Evolutionary conservation across 2,113 vertebrate genomes (phyloP).

Genomic region (Tonatia bakeri): DNA sequence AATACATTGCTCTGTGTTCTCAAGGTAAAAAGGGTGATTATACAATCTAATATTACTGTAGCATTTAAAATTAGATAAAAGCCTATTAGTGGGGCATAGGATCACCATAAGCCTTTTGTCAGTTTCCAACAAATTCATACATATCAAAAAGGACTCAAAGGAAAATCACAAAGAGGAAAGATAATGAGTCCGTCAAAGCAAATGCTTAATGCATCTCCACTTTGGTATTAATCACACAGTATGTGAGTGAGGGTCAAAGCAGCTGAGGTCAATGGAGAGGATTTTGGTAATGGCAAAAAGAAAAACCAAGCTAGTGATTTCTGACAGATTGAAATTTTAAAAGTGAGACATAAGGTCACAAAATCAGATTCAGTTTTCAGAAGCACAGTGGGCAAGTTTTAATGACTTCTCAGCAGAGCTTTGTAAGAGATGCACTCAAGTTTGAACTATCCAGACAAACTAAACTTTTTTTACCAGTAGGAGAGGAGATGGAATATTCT

Average conservation of each 20-base stretch:
- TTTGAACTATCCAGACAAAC: conserved; percentile 42
- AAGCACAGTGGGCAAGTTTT: conserved; percentile 63
- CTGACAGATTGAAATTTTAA: conserved; percentile 68
- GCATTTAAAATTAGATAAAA: conserved; percentile 75
- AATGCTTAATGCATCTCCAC: conserved; percentile 56
- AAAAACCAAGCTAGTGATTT: conserved; percentile 63
- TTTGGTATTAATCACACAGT: conserved; percentile 67
- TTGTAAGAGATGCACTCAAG: conserved; percentile 42
- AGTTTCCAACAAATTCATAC: conserved; percentile 60
- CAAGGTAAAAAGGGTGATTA: conserved; percentile 46
- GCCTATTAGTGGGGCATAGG: conserved; percentile 54
- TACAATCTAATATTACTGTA: conserved; percentile 5
- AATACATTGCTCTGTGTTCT: conserved; percentile 49
- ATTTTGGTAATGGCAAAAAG: conserved; percentile 52
- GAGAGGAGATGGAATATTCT: conserved; percentile 44
- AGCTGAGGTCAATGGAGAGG: conserved; percentile 44
- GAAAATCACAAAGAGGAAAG: conserved; percentile 54
- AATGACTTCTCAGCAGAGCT: conserved; percentile 68
- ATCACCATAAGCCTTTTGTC: conserved; percentile 73
- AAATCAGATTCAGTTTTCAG: conserved; percentile 60
- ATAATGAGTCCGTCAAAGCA: conserved; percentile 72
- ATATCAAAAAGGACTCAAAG: conserved; percentile 66
- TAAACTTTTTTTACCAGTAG: conserved; percentile 36
- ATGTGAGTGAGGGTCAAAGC: conserved; percentile 44
- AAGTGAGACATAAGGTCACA: conserved; percentile 70